A percentile compares a stretch with the other conserved stretches of the same genome.
Conservation (phyloP, 2,113 vertebrate genomes). For the Eulemur rufifrons region DNA sequence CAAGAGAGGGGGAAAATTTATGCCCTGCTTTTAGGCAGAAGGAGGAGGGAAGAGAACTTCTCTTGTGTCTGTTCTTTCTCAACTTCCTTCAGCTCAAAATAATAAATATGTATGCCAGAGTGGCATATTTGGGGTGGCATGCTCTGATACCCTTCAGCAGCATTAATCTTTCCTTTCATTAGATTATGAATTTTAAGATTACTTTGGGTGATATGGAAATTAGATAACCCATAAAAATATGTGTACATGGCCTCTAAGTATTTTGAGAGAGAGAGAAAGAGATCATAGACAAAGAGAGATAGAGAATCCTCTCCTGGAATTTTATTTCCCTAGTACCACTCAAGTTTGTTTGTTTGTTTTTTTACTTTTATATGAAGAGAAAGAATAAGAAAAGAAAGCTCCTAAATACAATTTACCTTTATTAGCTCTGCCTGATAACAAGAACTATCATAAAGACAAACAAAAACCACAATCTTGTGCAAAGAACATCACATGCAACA, state of each 20-base stretch:
- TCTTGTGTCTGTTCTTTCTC: background rate
- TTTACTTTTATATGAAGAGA: background rate
- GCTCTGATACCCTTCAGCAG: background rate
- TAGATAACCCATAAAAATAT: slow-evolving; percentile 5
- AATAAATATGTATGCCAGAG: background rate
- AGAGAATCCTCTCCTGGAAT: background rate
- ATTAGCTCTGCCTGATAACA: background rate
- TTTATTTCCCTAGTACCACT: background rate
- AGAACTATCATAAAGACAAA: background rate
- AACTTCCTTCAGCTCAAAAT: background rate
- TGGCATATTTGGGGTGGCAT: background rate
- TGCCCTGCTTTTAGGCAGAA: background rate
- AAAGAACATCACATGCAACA: too few species aligned
- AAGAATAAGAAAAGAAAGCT: background rate
- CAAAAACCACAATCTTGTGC: background rate
- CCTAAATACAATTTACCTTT: background rate
- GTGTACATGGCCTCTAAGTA: background rate
- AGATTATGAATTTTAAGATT: background rate
- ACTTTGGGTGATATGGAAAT: background rate
- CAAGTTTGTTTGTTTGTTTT: background rate
- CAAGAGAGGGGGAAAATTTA: background rate
- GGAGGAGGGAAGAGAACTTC: background rate
- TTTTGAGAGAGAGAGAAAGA: background rate
- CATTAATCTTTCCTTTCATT: background rate
- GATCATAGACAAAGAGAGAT: background rate